Conservation (phyloP, 2,888 invertebrate genomes). For the Tenthredo livida region DNA sequence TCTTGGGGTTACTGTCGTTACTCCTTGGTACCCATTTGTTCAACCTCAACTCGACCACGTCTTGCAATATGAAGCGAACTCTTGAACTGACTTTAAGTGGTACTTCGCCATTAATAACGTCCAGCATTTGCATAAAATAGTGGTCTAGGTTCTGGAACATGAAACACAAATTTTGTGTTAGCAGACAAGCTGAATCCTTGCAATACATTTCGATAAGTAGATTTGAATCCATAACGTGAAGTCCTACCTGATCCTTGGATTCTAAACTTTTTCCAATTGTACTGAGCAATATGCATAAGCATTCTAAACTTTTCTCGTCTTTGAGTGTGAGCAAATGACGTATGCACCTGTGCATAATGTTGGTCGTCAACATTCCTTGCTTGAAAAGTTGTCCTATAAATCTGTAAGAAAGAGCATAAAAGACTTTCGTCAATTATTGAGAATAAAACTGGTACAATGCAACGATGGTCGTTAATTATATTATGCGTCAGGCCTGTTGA, state of each 20-base stretch:
- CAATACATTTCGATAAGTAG: not conserved
- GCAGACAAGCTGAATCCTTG: not conserved
- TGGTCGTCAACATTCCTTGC: conserved; percentile 91
- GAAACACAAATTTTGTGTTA: not conserved
- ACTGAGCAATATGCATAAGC: conserved; percentile 93
- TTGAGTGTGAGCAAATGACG: conserved; percentile 86
- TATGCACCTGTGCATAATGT: conserved; percentile 94
- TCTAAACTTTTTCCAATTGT: conserved; percentile 95
- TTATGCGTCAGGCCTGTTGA: conserved; percentile 48
- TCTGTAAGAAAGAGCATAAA: conserved; percentile 67
- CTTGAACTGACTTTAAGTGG: conserved; percentile 84
- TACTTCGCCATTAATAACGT: conserved; percentile 83
- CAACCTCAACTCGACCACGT: conserved; percentile 92
- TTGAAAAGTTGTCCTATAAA: conserved; percentile 95
- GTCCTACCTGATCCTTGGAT: conserved; percentile 73
- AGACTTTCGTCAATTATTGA: not conserved
- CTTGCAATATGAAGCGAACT: conserved; percentile 90
- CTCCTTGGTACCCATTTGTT: conserved; percentile 92
- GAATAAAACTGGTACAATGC: not conserved
- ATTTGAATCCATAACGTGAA: not conserved
- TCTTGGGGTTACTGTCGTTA: conserved; percentile 94
- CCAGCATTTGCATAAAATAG: conserved; percentile 86
- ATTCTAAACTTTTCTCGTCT: conserved; percentile 95
- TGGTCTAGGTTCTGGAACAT: conserved; percentile 77
- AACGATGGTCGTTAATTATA: not conserved